A percentile compares a stretch with the other conserved stretches of the same genome.
Conservation (phyloP, 2,888 invertebrate genomes). For the Phasia obesa region DNA sequence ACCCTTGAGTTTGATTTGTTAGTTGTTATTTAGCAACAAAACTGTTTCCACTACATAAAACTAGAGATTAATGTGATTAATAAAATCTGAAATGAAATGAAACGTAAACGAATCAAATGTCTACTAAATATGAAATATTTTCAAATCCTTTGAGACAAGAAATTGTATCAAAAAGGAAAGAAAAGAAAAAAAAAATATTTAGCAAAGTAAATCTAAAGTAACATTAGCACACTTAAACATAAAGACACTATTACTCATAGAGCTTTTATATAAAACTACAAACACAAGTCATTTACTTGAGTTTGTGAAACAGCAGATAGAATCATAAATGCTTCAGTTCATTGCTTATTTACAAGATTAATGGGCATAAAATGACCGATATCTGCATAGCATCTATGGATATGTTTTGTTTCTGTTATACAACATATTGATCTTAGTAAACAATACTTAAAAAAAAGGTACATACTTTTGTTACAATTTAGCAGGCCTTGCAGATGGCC, state of each 20-base stretch:
- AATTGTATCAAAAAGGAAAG: neutral
- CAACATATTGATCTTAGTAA: too few relatives aligned
- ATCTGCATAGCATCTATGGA: too few relatives aligned
- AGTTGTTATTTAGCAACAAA: neutral
- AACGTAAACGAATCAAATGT: slow-evolving; percentile 37
- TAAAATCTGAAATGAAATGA: slow-evolving; percentile 57
- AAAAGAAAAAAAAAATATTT: neutral
- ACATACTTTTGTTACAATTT: too few relatives aligned
- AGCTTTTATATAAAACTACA: neutral
- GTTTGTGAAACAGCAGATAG: neutral
- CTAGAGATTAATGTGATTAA: slow-evolving; percentile 55
- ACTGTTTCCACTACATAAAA: slow-evolving; percentile 52
- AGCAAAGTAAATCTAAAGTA: slow-evolving; percentile 19
- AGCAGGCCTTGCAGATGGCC: too few relatives aligned
- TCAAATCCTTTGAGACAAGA: slow-evolving; percentile 33
- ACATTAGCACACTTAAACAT: slow-evolving; percentile 5
- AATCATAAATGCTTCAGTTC: slow-evolving; percentile 59
- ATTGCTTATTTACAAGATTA: slow-evolving; percentile 66
- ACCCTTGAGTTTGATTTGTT: too few relatives aligned
- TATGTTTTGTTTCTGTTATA: too few relatives aligned
- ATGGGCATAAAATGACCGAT: slow-evolving; percentile 61
- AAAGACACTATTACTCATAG: neutral
- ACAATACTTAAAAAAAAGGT: too few relatives aligned
- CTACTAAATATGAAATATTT: slow-evolving; percentile 45
- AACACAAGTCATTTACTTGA: neutral